Conservation (phyloP, 2,113 vertebrate genomes). For the Lasiurus borealis region DNA sequence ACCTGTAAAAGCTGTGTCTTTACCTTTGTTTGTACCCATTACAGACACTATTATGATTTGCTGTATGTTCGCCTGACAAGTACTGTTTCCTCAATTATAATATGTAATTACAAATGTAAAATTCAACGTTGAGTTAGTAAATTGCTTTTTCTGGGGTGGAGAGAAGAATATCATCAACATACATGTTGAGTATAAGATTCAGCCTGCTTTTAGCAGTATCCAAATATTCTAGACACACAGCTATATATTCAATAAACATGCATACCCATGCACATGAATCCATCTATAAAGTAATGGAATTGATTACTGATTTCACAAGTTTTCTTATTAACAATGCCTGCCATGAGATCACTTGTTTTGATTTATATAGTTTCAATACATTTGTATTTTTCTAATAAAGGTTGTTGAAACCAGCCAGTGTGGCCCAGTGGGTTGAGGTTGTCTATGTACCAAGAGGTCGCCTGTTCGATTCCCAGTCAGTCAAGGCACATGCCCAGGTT, state of each 20-base stretch:
- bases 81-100: background rate
- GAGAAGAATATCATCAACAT: background rate
- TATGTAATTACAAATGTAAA: background rate
- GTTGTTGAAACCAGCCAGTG: no score
- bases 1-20: background rate
- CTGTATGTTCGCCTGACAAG: background rate
- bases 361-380: background rate
- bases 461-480: no score
- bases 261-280: no score
- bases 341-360: background rate
- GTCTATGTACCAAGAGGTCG: no score
- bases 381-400: background rate
- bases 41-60: rapidly evolving
- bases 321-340: background rate
- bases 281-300: background rate
- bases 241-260: background rate
- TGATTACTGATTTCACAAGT: background rate
- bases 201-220: background rate
- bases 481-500: no score
- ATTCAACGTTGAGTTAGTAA: background rate
- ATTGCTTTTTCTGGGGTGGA: background rate
- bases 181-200: background rate
- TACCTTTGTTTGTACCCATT: background rate
- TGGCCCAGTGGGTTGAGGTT: no score
- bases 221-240: background rate